Conservation (phyloP, 1,140 invertebrate genomes). For the Magallana angulata region DNA sequence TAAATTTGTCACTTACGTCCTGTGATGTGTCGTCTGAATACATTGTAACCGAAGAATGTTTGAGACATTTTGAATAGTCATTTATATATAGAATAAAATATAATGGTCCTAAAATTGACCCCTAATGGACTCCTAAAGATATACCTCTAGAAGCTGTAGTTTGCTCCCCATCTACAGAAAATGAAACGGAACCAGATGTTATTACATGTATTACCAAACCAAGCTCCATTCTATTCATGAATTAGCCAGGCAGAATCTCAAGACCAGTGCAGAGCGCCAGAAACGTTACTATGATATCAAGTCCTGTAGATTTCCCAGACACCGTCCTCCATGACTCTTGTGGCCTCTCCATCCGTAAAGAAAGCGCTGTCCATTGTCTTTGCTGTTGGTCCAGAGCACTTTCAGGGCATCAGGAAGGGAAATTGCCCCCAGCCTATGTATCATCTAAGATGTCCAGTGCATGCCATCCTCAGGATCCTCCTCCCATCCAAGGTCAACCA, state of each 20-base stretch:
- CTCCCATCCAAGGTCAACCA: background rate
- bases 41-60: no score
- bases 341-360: no score
- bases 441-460: no score
- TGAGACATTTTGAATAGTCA: no score
- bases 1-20: no score
- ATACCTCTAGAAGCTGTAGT: conserved; percentile 49
- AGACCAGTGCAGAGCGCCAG: conserved; percentile 24
- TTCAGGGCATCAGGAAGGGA: background rate
- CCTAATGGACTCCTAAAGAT: no score
- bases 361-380: background rate
- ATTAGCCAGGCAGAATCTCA: conserved; percentile 32
- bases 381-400: background rate
- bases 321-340: no score
- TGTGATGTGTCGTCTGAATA: no score
- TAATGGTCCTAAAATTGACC: no score
- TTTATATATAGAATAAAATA: no score
- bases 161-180: background rate
- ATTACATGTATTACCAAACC: conserved; percentile 35
- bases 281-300: background rate
- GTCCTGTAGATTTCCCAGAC: background rate
- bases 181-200: background rate
- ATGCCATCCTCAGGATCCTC: no score
- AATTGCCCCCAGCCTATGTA: no score
- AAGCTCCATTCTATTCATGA: conserved; percentile 38